Percentiles rank a stretch among this genome's conserved stretches.
Conservation (phyloP, 1,140 invertebrate genomes). For the Ceratosolen fusciceps region DNA sequence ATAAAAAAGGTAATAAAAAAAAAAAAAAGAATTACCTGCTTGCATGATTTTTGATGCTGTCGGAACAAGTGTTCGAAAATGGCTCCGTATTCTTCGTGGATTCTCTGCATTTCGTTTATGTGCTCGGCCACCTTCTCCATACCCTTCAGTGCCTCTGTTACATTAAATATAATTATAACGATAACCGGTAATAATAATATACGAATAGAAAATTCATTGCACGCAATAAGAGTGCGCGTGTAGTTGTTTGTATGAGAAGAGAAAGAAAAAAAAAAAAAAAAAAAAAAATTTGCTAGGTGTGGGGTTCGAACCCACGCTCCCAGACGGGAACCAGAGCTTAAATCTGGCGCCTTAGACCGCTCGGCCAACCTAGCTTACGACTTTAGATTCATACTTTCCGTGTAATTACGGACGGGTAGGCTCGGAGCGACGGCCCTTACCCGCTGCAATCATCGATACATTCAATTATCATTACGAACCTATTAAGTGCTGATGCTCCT, state of each 20-base stretch:
- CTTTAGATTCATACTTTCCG: not conserved
- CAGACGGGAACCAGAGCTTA: slow-evolving; percentile 73
- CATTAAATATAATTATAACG: not conserved
- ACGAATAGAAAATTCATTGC: no score
- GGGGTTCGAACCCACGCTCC: slow-evolving; percentile 75
- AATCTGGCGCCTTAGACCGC: slow-evolving; percentile 75
- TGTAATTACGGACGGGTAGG: not conserved
- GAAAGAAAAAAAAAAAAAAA: slow-evolving; percentile 33
- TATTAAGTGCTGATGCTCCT: slow-evolving; percentile 93
- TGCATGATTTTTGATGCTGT: slow-evolving; percentile 95
- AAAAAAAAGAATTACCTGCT: slow-evolving; percentile 75
- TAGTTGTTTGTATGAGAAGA: not conserved
- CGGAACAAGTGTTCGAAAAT: slow-evolving; percentile 97
- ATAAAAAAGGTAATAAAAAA: no score
- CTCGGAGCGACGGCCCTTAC: not conserved
- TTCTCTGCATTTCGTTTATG: slow-evolving; percentile 99
- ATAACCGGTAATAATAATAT: no score
- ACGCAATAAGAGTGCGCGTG: no score
- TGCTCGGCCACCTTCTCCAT: slow-evolving; percentile 99
- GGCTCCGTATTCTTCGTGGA: slow-evolving; percentile 98
- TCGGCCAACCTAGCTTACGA: slow-evolving; percentile 69
- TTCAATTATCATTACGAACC: slow-evolving; percentile 71
- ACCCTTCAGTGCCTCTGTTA: slow-evolving; percentile 88
- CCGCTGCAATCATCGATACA: not conserved
- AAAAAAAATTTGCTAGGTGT: slow-evolving; percentile 69